Conservation (phyloP, 2,113 vertebrate species). For the Hippoglossus stenolepis region DNA sequence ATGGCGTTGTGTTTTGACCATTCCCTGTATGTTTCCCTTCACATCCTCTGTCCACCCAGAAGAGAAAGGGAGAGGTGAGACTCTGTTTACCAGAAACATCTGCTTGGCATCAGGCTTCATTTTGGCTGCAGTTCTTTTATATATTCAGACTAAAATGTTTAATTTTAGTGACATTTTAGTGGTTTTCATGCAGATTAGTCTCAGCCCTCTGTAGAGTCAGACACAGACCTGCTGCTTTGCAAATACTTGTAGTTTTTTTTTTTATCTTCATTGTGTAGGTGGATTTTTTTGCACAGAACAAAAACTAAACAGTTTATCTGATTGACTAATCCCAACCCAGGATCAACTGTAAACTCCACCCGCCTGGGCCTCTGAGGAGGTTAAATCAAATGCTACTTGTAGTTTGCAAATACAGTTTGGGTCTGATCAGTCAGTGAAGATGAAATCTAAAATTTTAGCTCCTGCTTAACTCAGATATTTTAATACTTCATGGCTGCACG, state of each 20-base stretch:
- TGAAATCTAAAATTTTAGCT: background rate
- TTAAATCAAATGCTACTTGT: constrained; percentile 25
- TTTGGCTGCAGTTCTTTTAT: constrained; percentile 60
- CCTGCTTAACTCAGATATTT: too few species aligned
- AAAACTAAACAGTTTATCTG: background rate
- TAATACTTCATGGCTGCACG: too few species aligned
- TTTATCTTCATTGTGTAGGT: background rate
- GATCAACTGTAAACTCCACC: constrained; percentile 20
- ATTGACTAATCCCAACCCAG: background rate
- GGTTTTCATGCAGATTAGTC: constrained; percentile 10
- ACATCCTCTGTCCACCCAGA: constrained; percentile 64
- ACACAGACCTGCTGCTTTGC: constrained; percentile 14
- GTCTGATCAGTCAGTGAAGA: constrained; percentile 1
- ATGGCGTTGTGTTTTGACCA: constrained; percentile 71
- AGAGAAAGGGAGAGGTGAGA: constrained; percentile 78
- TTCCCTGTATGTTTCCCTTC: constrained; percentile 71
- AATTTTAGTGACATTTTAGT: constrained; percentile 64
- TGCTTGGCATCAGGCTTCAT: constrained; percentile 67
- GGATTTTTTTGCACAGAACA: background rate
- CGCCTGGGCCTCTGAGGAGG: background rate
- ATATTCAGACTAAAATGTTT: constrained; percentile 67
- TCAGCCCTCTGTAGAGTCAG: background rate
- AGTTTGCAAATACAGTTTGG: constrained; percentile 25
- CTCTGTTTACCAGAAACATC: constrained; percentile 47
- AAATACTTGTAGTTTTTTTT: constrained; percentile 1